Percentiles rank a stretch among this genome's conserved stretches.
phyloP scores from a whole-genome alignment of 2,797 vertebrate genomes.

The Semaprochilodus insignis region DNA sequence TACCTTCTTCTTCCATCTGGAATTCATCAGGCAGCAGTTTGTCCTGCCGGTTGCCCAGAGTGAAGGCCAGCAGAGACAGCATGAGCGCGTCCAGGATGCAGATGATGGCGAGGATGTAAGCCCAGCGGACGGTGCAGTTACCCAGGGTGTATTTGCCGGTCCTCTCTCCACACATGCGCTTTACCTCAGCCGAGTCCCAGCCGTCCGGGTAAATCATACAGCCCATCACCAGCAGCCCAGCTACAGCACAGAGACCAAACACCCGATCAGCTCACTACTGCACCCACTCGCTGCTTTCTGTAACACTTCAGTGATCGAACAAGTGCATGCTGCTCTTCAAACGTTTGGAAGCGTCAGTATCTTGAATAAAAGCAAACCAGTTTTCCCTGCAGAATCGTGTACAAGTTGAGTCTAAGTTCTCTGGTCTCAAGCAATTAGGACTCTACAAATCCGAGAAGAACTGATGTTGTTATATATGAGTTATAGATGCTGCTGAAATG shows the following conservation, averaged over 20 bases:
- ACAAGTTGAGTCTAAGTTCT: no score
- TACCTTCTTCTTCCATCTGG: constrained; percentile 84
- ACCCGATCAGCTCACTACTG: not conserved
- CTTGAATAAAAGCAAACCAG: no score
- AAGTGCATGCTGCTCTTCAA: no score
- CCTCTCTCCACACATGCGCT: constrained; percentile 90
- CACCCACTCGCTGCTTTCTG: not conserved
- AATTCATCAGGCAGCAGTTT: constrained; percentile 92
- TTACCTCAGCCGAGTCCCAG: constrained; percentile 93
- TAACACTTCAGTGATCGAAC: not conserved
- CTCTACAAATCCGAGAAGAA: no score
- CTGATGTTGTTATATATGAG: no score
- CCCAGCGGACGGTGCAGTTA: constrained; percentile 96
- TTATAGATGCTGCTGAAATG: no score
- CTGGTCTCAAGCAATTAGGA: no score
- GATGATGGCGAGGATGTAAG: constrained; percentile 96
- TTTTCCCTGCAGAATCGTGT: no score
- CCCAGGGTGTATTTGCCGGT: constrained; percentile 93
- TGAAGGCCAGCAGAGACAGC: constrained; percentile 91
- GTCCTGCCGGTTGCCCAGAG: constrained; percentile 94
- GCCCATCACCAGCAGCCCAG: constrained; percentile 88
- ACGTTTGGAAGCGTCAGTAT: no score
- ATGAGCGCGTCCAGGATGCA: constrained; percentile 92
- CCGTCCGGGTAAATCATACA: constrained; percentile 97
- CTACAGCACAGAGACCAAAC: constrained; percentile 59